Evolutionary conservation across 2,888 invertebrate genomes (phyloP).

Genomic region (Galerucella calmariensis): DNA sequence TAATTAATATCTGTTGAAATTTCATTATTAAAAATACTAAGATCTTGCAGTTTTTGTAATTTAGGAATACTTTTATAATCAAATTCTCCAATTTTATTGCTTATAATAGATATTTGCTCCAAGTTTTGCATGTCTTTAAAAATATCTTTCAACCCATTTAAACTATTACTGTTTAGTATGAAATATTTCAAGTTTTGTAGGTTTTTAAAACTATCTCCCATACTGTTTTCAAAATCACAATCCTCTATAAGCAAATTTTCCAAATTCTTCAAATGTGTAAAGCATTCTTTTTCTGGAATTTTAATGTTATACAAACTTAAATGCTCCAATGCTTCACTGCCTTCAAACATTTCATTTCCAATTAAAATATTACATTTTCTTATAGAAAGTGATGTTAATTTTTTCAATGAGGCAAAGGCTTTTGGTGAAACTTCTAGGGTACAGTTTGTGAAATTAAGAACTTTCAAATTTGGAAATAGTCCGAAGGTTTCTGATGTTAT

Average conservation of each 20-base stretch:
- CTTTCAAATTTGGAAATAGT: constrained; percentile 24
- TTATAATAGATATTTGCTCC: constrained; percentile 20
- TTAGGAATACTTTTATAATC: constrained; percentile 26
- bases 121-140: constrained; percentile 11
- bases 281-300: constrained; percentile 12
- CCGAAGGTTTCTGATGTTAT: constrained; percentile 25
- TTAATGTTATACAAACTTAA: constrained; percentile 18
- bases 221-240: constrained; percentile 28
- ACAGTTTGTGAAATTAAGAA: constrained; percentile 26
- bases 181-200: constrained; percentile 27
- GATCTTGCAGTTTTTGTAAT: constrained; percentile 22
- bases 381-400: constrained; percentile 26
- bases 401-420: constrained; percentile 20
- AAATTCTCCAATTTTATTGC: constrained; percentile 31
- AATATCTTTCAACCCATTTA: constrained; percentile 23
- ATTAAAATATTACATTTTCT: constrained; percentile 26
- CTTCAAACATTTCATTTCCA: constrained; percentile 33
- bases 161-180: constrained; percentile 19
- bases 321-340: constrained; percentile 10
- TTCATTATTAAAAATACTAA: constrained; percentile 26
- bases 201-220: constrained; percentile 18
- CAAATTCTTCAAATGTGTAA: constrained; percentile 21
- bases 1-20: constrained; percentile 27
- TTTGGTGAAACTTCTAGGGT: constrained; percentile 18
- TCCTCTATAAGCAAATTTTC: constrained; percentile 21